Evolutionary conservation across 2,888 invertebrate species (phyloP).

Genomic region (Neoascia interrupta): DNA sequence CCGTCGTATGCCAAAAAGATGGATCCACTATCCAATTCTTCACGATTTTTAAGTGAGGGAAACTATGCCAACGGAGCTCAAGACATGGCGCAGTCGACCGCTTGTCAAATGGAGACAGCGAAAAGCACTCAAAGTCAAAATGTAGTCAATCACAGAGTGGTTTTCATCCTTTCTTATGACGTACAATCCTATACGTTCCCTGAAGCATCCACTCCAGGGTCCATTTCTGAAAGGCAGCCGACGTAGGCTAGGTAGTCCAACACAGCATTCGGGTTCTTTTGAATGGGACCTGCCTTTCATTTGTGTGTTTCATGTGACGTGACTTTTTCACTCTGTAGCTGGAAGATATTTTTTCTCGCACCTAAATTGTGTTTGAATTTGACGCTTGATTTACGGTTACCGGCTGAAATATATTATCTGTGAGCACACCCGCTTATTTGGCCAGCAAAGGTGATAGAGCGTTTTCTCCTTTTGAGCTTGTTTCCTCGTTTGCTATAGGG

Average conservation of each 20-base stretch:
- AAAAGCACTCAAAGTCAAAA: constrained; percentile 31
- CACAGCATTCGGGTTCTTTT: constrained; percentile 17
- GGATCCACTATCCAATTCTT: constrained; percentile 16
- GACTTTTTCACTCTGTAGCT: constrained; percentile 9
- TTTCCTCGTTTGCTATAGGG: constrained; percentile 4
- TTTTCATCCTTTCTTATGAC: constrained; percentile 17
- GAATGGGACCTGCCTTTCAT: not conserved
- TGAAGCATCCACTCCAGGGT: constrained; percentile 29
- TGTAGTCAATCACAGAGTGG: constrained; percentile 21
- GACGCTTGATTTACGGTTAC: constrained; percentile 59
- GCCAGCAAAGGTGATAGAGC: constrained; percentile 9
- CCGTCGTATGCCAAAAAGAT: no score
- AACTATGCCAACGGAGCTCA: constrained; percentile 4
- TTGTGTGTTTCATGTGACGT: constrained; percentile 3
- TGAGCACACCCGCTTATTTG: constrained; percentile 10
- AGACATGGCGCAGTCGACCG: constrained; percentile 9
- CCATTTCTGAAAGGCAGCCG: no score
- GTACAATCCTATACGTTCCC: not conserved
- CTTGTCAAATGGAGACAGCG: not conserved
- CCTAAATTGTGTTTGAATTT: constrained; percentile 48
- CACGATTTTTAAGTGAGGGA: not conserved
- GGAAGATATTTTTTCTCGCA: constrained; percentile 3
- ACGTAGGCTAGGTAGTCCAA: no score
- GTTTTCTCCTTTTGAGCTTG: constrained; percentile 2
- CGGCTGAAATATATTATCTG: constrained; percentile 15